Evolutionary conservation across 2,888 invertebrate species (phyloP).

Genomic region (Julus scanicus): DNA sequence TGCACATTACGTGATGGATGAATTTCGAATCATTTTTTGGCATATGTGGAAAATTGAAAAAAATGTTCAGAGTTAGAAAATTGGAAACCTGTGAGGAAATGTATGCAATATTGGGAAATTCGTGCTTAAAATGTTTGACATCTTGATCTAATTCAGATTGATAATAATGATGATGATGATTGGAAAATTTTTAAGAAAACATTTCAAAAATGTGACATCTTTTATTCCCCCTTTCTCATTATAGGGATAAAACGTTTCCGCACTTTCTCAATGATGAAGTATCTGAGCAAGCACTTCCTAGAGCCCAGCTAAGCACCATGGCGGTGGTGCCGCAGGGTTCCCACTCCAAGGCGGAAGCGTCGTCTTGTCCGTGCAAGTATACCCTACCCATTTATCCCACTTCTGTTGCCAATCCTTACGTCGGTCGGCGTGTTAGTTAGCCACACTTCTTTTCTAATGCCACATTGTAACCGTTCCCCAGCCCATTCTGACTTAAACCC

Average conservation of each 20-base stretch:
- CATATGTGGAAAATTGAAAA: no score
- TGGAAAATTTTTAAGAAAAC: no score
- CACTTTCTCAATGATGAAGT: conserved; percentile 97
- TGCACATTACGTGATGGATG: no score
- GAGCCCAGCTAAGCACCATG: conserved; percentile 60
- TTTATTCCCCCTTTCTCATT: conserved; percentile 55
- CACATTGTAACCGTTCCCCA: neutral
- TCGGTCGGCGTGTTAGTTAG: neutral
- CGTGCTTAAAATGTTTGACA: no score
- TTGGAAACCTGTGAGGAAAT: no score
- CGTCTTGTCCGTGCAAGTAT: conserved; percentile 9
- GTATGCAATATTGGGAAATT: no score
- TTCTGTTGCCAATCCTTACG: neutral
- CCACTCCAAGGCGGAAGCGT: neutral
- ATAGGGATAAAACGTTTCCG: conserved; percentile 84
- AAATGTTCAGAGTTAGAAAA: no score
- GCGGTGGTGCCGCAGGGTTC: neutral
- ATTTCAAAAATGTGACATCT: no score
- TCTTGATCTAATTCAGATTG: no score
- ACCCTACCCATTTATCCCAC: neutral
- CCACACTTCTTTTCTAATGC: conserved; percentile 36
- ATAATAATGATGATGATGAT: no score
- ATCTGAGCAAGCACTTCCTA: conserved; percentile 87
- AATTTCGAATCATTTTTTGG: no score
- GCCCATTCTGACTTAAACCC: neutral